Evolutionary conservation across 2,797 vertebrate genomes (phyloP).

Genomic region (Acrossocheilus wenchowensis): DNA sequence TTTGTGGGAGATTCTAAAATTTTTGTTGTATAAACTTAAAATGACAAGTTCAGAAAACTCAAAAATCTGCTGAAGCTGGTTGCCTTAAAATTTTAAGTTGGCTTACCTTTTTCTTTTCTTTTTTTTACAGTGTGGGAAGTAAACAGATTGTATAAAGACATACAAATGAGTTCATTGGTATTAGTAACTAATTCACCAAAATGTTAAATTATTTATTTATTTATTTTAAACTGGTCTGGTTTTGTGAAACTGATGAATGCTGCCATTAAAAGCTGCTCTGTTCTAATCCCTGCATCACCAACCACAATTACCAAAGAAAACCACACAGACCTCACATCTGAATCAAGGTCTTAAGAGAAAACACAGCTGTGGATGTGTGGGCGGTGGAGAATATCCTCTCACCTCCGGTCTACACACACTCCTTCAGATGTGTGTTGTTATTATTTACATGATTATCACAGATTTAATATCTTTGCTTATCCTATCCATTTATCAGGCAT

Average conservation of each 20-base stretch:
- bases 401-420: conserved; percentile 8
- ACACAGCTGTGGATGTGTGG: conserved; percentile 43
- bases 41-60: too few species aligned
- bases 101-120: too few species aligned
- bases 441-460: conserved; percentile 24
- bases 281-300: conserved; percentile 24
- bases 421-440: conserved; percentile 12
- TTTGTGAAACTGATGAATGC: neutral
- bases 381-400: conserved; percentile 7
- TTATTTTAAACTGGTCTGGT: conserved; percentile 2
- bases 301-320: conserved; percentile 22
- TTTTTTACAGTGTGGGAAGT: neutral
- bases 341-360: conserved; percentile 35
- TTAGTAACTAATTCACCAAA: neutral
- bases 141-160: neutral
- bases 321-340: conserved; percentile 12
- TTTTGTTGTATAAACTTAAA: too few species aligned
- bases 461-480: neutral
- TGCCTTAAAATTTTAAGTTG: too few species aligned
- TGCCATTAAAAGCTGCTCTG: conserved; percentile 15
- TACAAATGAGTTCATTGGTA: neutral
- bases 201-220: neutral
- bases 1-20: too few species aligned
- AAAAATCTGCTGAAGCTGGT: too few species aligned
- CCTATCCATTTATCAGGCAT: neutral